Evolutionary conservation across 2,113 vertebrate genomes (phyloP), one percentile per base, ranked within the genome.

Genomic region (Ibidorhyncha struthersii): DNA sequence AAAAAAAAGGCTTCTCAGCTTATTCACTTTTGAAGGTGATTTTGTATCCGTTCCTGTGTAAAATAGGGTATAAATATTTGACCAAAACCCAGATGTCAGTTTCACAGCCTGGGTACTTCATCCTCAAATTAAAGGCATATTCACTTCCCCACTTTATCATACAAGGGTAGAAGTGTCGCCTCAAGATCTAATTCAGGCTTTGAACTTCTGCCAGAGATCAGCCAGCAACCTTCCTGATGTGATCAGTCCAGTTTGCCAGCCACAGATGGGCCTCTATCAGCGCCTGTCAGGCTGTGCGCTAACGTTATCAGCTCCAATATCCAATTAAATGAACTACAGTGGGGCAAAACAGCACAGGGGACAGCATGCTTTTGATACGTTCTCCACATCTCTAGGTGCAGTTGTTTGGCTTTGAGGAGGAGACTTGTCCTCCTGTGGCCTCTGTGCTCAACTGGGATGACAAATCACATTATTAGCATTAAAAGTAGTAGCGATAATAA

Each of bases 111-210:
- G 36, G 9, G 11, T 74, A 20, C 6, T 12, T 92, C 22, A 3
- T 71, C 45, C 91, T 41, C n/a, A 82, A 84, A 81, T 84, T 38
- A 66, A 73, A 80, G 58, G 12, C 22, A 20, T n/a, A 49, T 67
- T 91, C 29, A 52, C 50, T 78, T 72, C 26, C 23, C 30, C 21
- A 22, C 30, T 86, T 95, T 78, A 59, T 56, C 45, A 49, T 78
- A 53, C 55, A 87, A 70, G 6, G 23, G 43, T 9, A n/a, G 58
- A 89, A 86, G 7, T 38, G 41, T 71, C 89, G 47, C 45, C 36
- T 94, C 61, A 74, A 78, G 94, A 95, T 70, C 70, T 96, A 96
- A 96, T 94, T 97, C 94, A 82, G 73, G 6, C 45, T 90, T 85
- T 89, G 91, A 96, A 77, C 67, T 55, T 76, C 38, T 93, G 69